A percentile compares a stretch with the other conserved stretches of the same genome.
phyloP scores from a whole-genome alignment of 2,888 invertebrate species.

The Acleris sparsana region DNA sequence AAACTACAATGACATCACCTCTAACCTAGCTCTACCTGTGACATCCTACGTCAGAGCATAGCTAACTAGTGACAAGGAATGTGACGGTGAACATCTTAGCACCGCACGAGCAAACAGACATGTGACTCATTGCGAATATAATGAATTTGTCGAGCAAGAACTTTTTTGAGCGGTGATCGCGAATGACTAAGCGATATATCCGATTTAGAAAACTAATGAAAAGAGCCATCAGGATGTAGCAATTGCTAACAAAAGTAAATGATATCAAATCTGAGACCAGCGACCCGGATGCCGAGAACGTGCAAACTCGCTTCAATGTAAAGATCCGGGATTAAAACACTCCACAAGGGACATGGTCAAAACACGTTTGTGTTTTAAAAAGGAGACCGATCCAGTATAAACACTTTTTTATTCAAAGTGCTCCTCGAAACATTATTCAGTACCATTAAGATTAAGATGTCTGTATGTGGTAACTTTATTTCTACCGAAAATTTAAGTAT shows the following conservation, averaged over 20 bases:
- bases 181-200: constrained; percentile 41
- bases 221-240: constrained; percentile 31
- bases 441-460: constrained; percentile 10
- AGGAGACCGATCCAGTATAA: constrained; percentile 33
- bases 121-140: constrained; percentile 43
- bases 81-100: constrained; percentile 40
- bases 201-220: constrained; percentile 32
- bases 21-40: constrained; percentile 46
- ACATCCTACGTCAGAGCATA: constrained; percentile 61
- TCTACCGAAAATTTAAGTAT: not conserved
- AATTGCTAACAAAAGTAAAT: constrained; percentile 40
- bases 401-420: constrained; percentile 23
- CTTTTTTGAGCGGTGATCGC: constrained; percentile 38
- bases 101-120: constrained; percentile 34
- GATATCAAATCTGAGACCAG: constrained; percentile 46
- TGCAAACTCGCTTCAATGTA: constrained; percentile 38
- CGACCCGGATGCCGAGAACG: constrained; percentile 56
- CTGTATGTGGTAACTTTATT: constrained; percentile 1
- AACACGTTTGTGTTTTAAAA: constrained; percentile 32
- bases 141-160: constrained; percentile 37
- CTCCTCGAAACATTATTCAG: constrained; percentile 19
- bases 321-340: constrained; percentile 43
- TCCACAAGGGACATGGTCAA: constrained; percentile 38
- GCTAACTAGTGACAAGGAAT: constrained; percentile 58
- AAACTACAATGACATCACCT: constrained; percentile 66